phyloP scores from a whole-genome alignment of 2,888 invertebrate species.

The Drosophila dives region DNA sequence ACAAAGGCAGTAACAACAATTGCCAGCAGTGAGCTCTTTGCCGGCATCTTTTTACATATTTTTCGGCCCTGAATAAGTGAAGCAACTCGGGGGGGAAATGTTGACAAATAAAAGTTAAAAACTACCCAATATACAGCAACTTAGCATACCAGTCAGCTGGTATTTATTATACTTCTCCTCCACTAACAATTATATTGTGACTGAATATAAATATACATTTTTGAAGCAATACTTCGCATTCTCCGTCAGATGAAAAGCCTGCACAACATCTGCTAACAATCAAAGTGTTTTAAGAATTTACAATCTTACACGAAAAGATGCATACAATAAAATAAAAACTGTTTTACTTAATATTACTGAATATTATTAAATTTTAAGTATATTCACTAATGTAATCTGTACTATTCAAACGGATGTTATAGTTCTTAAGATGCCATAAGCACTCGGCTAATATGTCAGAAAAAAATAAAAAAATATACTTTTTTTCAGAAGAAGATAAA shows the following conservation, averaged over 20 bases:
- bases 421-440: not conserved
- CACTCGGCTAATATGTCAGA: not conserved
- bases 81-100: constrained; percentile 17
- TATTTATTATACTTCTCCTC: constrained; percentile 15
- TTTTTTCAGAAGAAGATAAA: not conserved
- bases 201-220: constrained; percentile 15
- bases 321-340: not conserved
- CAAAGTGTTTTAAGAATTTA: not conserved
- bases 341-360: too few relatives aligned
- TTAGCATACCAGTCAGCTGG: constrained; percentile 15
- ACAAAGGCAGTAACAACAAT: constrained; percentile 37
- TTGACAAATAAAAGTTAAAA: constrained; percentile 66
- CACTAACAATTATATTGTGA: constrained; percentile 7
- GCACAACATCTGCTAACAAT: not conserved
- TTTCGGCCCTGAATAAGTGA: constrained; percentile 44
- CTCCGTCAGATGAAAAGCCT: not conserved
- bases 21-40: constrained; percentile 39
- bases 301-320: not conserved
- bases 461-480: not conserved
- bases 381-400: not conserved
- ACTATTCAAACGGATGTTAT: not conserved
- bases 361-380: not conserved
- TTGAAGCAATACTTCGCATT: constrained; percentile 12
- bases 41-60: constrained; percentile 47
- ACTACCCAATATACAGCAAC: constrained; percentile 28